phyloP scores from a whole-genome alignment of 2,888 invertebrate genomes.

The Synanthedon tipuliformis region DNA sequence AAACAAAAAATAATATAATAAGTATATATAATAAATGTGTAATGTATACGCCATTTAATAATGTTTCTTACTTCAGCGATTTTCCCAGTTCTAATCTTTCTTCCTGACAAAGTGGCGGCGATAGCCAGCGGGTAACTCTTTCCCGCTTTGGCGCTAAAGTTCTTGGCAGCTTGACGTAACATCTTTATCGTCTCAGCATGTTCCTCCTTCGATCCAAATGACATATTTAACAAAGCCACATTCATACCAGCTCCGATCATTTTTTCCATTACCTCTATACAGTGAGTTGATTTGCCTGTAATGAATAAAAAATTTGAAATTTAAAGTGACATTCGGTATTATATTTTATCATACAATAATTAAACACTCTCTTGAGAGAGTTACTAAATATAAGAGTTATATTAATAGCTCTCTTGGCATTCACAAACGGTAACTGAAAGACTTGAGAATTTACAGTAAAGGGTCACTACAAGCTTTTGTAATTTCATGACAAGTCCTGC shows the following conservation, averaged over 20 bases:
- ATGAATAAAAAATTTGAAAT: not conserved
- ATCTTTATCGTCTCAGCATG: slow-evolving; percentile 51
- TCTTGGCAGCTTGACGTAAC: slow-evolving; percentile 55
- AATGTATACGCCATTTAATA: not conserved
- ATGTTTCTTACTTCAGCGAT: slow-evolving; percentile 74
- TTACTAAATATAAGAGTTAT: too few relatives aligned
- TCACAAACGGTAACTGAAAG: not conserved
- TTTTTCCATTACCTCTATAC: slow-evolving; percentile 44
- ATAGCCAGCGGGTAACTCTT: slow-evolving; percentile 81
- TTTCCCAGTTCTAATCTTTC: slow-evolving; percentile 89
- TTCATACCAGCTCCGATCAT: slow-evolving; percentile 69
- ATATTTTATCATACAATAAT: not conserved
- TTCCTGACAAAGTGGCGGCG: slow-evolving; percentile 86
- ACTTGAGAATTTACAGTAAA: not conserved
- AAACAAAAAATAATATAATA: too few relatives aligned
- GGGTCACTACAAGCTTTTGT: too few relatives aligned
- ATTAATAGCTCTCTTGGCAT: too few relatives aligned
- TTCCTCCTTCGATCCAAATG: slow-evolving; percentile 45
- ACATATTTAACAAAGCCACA: slow-evolving; percentile 54
- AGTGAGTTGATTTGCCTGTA: slow-evolving; percentile 39
- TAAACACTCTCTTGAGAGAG: not conserved
- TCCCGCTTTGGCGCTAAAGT: slow-evolving; percentile 72
- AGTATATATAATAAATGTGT: too few relatives aligned
- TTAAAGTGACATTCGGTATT: not conserved
- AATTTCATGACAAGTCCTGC: too few relatives aligned